Evolutionary conservation across 1,140 invertebrate genomes (phyloP).

Genomic region (Drosophila auraria): DNA sequence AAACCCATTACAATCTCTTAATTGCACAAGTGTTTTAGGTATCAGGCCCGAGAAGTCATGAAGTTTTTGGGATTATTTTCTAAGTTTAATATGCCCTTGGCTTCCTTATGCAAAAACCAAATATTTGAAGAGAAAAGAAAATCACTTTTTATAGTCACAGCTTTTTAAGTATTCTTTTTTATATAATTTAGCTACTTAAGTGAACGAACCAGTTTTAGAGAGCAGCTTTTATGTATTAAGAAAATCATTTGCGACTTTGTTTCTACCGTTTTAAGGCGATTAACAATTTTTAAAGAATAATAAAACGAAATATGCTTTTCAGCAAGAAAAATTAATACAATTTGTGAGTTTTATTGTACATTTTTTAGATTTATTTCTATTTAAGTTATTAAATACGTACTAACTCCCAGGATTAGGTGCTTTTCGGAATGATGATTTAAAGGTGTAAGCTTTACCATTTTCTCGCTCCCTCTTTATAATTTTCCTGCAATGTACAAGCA

Average conservation of each 20-base stretch:
- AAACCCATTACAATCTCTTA: slow-evolving; percentile 16
- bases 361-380: neutral
- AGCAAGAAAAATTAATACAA: slow-evolving; percentile 23
- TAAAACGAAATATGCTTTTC: slow-evolving; percentile 56
- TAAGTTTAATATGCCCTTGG: slow-evolving; percentile 48
- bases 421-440: no score
- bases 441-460: no score
- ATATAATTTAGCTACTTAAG: slow-evolving; percentile 45
- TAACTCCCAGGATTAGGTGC: no score
- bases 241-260: slow-evolving; percentile 38
- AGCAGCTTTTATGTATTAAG: slow-evolving; percentile 50
- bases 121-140: slow-evolving; percentile 58
- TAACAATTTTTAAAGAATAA: slow-evolving; percentile 64
- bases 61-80: slow-evolving; percentile 10
- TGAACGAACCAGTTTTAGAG: slow-evolving; percentile 16
- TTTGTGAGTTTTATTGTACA: neutral
- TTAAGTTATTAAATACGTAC: neutral
- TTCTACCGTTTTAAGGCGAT: slow-evolving; percentile 57
- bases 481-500: no score
- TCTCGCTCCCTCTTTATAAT: no score
- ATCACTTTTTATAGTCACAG: slow-evolving; percentile 70
- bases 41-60: neutral
- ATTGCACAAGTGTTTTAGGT: slow-evolving; percentile 25
- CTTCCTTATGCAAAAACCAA: slow-evolving; percentile 75
- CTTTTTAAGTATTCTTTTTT: slow-evolving; percentile 71